Evolutionary conservation across 2,797 vertebrate genomes (phyloP).

Genomic region (Enteromius mattozi): DNA sequence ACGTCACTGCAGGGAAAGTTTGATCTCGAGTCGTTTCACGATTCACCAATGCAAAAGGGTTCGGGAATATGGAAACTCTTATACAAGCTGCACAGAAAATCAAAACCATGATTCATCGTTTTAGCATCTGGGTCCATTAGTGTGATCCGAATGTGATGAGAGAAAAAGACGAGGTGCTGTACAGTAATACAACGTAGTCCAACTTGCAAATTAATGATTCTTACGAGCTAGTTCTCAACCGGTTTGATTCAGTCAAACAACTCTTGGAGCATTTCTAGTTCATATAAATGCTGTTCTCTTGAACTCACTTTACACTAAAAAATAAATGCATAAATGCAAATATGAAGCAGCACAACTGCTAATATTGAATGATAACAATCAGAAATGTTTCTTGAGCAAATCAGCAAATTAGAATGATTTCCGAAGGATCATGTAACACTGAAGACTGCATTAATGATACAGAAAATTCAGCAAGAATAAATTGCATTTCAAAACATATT

Average conservation of each 20-base stretch:
- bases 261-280: not conserved
- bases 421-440: not conserved
- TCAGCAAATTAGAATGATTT: not conserved
- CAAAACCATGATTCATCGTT: not conserved
- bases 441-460: not conserved
- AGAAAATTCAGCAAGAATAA: not conserved
- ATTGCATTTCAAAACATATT: not conserved
- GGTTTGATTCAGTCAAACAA: not conserved
- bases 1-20: not conserved
- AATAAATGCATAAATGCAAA: not conserved
- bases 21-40: not conserved
- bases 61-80: not conserved
- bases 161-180: not conserved
- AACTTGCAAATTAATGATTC: not conserved
- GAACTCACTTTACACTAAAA: not conserved
- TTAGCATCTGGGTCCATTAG: not conserved
- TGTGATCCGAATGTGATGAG: not conserved
- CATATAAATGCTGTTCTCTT: not conserved
- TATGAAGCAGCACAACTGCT: not conserved
- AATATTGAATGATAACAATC: not conserved
- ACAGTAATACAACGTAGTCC: not conserved
- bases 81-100: not conserved
- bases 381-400: not conserved
- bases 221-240: not conserved
- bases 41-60: not conserved